phyloP scores from a whole-genome alignment of 1,140 invertebrate species.

The Arion vulgaris region DNA sequence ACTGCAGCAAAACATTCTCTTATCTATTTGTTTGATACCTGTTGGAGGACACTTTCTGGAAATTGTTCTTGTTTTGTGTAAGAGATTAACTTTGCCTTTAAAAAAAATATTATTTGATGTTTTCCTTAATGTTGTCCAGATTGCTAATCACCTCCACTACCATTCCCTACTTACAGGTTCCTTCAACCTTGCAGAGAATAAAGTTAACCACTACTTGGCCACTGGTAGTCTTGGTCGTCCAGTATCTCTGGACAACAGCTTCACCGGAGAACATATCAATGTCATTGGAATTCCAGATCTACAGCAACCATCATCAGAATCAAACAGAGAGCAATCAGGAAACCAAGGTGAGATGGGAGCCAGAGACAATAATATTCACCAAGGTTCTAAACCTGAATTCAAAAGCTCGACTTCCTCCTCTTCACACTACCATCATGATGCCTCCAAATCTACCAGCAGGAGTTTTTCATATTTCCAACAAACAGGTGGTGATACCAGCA shows the following conservation, averaged over 20 bases:
- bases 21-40: no score
- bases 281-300: no score
- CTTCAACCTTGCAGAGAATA: conserved; percentile 49
- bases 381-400: neutral
- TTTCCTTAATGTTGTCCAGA: no score
- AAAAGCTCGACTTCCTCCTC: neutral
- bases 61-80: no score
- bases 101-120: neutral
- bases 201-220: conserved; percentile 48
- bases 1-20: no score
- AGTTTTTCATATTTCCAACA: no score
- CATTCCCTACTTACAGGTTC: conserved; percentile 37
- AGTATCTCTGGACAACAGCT: neutral
- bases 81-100: no score
- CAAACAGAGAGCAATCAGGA: neutral
- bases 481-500: no score
- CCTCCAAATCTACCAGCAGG: conserved; percentile 4
- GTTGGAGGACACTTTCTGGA: no score
- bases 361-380: conserved; percentile 5
- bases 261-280: no score
- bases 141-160: neutral
- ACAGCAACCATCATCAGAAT: no score
- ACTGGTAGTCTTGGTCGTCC: conserved; percentile 34
- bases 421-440: no score
- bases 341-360: neutral